phyloP scores from a whole-genome alignment of 2,888 invertebrate species.

The Marronus borbonicus region DNA sequence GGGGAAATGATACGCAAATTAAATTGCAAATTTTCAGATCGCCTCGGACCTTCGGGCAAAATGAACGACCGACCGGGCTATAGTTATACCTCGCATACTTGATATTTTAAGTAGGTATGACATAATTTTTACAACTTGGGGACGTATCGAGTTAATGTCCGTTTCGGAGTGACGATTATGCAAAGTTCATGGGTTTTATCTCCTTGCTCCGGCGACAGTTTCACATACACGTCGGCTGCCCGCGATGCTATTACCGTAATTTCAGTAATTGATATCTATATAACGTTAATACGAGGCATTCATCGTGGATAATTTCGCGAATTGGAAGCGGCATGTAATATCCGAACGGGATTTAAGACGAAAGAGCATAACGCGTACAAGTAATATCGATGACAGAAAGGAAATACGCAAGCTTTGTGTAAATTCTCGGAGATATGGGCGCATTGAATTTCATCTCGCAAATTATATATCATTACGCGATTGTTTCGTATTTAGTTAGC shows the following conservation, averaged over 20 bases:
- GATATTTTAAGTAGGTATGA: slow-evolving; percentile 31
- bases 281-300: slow-evolving; percentile 22
- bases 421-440: slow-evolving; percentile 4
- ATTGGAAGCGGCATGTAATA: slow-evolving; percentile 7
- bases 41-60: slow-evolving; percentile 27
- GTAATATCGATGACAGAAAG: not conserved
- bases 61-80: slow-evolving; percentile 6
- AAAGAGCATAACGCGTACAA: not conserved
- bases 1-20: slow-evolving; percentile 22
- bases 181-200: not conserved
- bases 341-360: slow-evolving; percentile 7
- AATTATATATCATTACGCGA: slow-evolving; percentile 39
- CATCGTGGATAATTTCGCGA: slow-evolving; percentile 23
- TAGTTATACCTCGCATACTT: slow-evolving; percentile 37
- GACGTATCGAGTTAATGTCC: not conserved
- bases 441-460: slow-evolving; percentile 18
- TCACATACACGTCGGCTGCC: not conserved
- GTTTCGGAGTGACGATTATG: slow-evolving; percentile 31
- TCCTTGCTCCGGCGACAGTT: slow-evolving; percentile 29
- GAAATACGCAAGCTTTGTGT: slow-evolving; percentile 33
- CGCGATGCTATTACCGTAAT: slow-evolving; percentile 22
- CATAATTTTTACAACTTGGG: slow-evolving; percentile 39
- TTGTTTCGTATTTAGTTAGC: slow-evolving; percentile 15
- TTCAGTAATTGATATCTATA: slow-evolving; percentile 47
- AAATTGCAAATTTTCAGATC: slow-evolving; percentile 37